phyloP scores from a whole-genome alignment of 1,140 invertebrate species.

The Euglossa dilemma region DNA sequence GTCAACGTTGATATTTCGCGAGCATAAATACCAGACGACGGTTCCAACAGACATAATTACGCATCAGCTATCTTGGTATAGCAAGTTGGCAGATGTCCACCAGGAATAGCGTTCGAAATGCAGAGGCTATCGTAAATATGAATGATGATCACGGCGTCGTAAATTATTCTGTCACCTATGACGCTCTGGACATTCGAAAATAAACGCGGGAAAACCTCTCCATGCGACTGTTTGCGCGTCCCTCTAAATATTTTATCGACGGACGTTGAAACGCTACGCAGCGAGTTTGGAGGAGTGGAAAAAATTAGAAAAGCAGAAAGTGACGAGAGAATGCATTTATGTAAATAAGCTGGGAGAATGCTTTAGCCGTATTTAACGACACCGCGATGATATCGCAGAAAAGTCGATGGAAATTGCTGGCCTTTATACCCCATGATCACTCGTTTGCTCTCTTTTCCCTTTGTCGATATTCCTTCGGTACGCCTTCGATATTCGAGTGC shows the following conservation, averaged over 20 bases:
- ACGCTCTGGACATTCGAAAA: slow-evolving; percentile 18
- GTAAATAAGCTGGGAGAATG: no score
- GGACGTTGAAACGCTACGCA: not conserved
- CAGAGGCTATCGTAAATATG: slow-evolving; percentile 17
- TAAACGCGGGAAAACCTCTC: slow-evolving; percentile 4
- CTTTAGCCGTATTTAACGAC: no score
- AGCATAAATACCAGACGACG: not conserved
- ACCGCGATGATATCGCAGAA: no score
- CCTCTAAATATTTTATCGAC: not conserved
- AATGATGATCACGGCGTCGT: slow-evolving; percentile 27
- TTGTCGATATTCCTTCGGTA: not conserved
- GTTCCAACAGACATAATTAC: not conserved
- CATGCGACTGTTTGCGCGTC: not conserved
- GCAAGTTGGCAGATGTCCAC: slow-evolving; percentile 42
- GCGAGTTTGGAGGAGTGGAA: no score
- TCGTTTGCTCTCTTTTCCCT: not conserved
- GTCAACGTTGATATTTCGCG: not conserved
- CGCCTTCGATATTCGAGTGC: no score
- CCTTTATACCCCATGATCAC: not conserved
- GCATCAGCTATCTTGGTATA: slow-evolving; percentile 32
- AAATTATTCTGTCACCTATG: slow-evolving; percentile 17
- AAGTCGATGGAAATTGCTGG: not conserved
- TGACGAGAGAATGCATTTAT: no score
- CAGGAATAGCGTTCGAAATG: slow-evolving; percentile 2
- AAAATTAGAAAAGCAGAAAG: no score